These are phyloP conservation scores for Sebastiscus albofasciatus DNA, from an alignment of 2,797 vertebrate species.

Conservation along the genomic window DNA sequence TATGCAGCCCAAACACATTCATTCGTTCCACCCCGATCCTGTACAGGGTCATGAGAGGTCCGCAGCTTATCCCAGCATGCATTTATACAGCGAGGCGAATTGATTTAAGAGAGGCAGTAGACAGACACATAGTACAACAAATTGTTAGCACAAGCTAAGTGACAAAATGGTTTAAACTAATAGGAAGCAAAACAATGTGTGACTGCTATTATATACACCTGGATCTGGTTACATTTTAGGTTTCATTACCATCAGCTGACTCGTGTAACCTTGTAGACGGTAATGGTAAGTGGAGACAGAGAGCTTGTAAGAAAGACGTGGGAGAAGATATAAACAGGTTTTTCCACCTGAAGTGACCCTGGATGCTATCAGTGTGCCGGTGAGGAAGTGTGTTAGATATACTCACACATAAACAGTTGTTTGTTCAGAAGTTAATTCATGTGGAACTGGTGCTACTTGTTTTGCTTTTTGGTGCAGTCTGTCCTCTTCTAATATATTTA, in stretches of 20 bases:
- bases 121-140: background rate
- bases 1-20: background rate
- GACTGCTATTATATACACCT: background rate
- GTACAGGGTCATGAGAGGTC: background rate
- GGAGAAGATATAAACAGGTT: background rate
- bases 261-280: background rate
- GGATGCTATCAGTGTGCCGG: background rate
- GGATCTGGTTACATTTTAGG: background rate
- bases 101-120: background rate
- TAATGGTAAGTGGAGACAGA: background rate
- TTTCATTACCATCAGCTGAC: constrained; percentile 1
- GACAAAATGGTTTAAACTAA: background rate
- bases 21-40: background rate
- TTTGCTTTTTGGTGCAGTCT: background rate
- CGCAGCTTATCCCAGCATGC: background rate
- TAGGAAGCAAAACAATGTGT: background rate
- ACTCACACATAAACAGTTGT: background rate
- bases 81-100: background rate
- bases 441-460: background rate
- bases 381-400: background rate
- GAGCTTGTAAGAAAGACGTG: background rate
- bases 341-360: background rate
- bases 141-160: background rate
- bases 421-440: background rate
- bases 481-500: background rate